phyloP scores from a whole-genome alignment of 2,113 vertebrate species.

The Solea solea region DNA sequence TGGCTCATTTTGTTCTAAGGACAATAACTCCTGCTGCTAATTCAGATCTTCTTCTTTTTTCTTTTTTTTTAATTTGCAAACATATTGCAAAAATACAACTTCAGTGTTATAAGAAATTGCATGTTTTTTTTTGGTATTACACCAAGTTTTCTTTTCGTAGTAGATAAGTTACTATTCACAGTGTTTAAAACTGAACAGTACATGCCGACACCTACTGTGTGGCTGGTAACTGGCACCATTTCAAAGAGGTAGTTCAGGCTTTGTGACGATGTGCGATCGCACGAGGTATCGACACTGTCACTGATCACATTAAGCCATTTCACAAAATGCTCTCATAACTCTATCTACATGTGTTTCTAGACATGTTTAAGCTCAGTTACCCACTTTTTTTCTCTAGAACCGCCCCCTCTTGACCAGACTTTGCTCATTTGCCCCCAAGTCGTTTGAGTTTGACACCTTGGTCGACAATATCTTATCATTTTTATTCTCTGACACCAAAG shows the following conservation, averaged over 20 bases:
- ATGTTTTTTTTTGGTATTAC: constrained; percentile 44
- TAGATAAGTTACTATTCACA: constrained; percentile 75
- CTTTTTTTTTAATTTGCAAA: constrained; percentile 51
- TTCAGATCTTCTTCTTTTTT: constrained; percentile 39
- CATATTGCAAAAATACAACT: constrained; percentile 63
- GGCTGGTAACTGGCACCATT: constrained; percentile 60
- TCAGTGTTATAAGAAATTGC: constrained; percentile 55
- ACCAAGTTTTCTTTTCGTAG: constrained; percentile 45
- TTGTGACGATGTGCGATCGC: no score
- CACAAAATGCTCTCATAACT: no score
- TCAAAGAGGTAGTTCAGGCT: background rate
- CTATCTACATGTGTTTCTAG: no score
- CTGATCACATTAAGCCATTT: no score
- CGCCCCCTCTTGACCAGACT: no score
- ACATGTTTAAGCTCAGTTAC: no score
- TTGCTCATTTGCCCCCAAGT: no score
- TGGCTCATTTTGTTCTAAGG: constrained; percentile 68
- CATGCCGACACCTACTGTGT: constrained; percentile 50
- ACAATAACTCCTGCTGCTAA: constrained; percentile 67
- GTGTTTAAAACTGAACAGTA: constrained; percentile 76
- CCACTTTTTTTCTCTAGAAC: no score
- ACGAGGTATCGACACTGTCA: no score
- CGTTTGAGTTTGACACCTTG: no score
- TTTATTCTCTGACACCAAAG: no score
- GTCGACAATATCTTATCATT: no score